Base-by-base conservation (phyloP, 2,113 vertebrate species). In the Neopipo cinnamomea region DNA sequence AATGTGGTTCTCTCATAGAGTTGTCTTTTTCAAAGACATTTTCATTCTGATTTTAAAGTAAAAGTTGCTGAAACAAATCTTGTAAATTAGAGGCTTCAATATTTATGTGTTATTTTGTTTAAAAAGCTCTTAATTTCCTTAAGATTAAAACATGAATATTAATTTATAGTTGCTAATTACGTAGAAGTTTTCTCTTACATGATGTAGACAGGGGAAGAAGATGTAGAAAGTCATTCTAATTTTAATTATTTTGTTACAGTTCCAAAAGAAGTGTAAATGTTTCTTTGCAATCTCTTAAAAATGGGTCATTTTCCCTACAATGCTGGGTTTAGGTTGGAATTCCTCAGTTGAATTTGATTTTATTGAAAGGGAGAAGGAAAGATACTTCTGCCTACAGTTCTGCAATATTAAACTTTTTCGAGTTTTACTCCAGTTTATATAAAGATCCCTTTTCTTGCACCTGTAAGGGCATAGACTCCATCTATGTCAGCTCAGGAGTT, bases 11-110 rank as follows among this genome's bases (percentile, higher is more conserved):
- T 94, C 76, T 94, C 53, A 11, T 6, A 49, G 9, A 72, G 86
- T 97, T 95, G 66, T 86, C 91, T 85, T 77, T 75, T 93, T 79
- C 55, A 39, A 37, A 75, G 83, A 67, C n/a, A 39, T 74, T 73
- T 88, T 31, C 33, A 23, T 84, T 89, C 35, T 66, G 24, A 28
- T 95, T 88, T 76, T 58, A 42, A 55, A 44, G 39, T 15, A 53
- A 74, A 28, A n/a, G 31, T 21, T 63, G 23, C 50, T 73, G 59
- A 61, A 87, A 79, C 18, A 61, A 33, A 37, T 41, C 24, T 41
- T 84, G 41, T 22, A 58, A 81, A 71, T 59, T 46, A 41, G 67
- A 56, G 25, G 21, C 28, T 70, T 88, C 7, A 25, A 4, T 75
- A 13, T 55, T 83, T 44, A 33, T 11, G 12, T 22, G 83, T 85